These are phyloP conservation scores for Parelbella ahira DNA, from an alignment of 2,888 invertebrate species.

Conservation along the genomic window DNA sequence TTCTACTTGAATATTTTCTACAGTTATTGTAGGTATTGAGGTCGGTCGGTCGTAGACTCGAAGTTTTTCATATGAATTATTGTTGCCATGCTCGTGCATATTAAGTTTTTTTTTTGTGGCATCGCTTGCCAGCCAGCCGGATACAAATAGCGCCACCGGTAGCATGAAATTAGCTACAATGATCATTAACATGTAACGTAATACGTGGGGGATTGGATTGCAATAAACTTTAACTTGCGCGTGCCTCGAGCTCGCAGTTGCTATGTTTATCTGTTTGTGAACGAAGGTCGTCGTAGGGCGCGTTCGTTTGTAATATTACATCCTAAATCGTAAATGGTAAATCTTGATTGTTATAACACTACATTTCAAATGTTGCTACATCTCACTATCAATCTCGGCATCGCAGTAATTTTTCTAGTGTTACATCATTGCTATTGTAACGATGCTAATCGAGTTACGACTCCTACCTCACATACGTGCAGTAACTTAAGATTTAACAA, in stretches of 20 bases:
- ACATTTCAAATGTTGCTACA: no score
- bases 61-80: no score
- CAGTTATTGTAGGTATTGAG: slow-evolving; percentile 10
- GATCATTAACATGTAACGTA: slow-evolving; percentile 25
- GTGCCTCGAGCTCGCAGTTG: slow-evolving; percentile 12
- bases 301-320: no score
- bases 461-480: slow-evolving; percentile 15
- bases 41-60: slow-evolving; percentile 11
- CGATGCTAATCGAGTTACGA: slow-evolving; percentile 4
- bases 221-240: slow-evolving; percentile 22
- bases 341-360: no score
- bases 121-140: slow-evolving; percentile 1
- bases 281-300: slow-evolving; percentile 21
- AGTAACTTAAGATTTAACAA: slow-evolving; percentile 1
- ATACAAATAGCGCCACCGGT: slow-evolving; percentile 23
- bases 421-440: slow-evolving; percentile 11
- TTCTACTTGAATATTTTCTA: slow-evolving; percentile 12
- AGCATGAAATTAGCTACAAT: slow-evolving; percentile 25
- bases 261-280: slow-evolving; percentile 13
- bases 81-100: no score
- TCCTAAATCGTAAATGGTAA: no score
- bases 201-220: slow-evolving; percentile 22
- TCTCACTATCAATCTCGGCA: no score
- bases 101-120: not conserved
- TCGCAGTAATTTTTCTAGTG: no score